Evolutionary conservation across 2,888 invertebrate species (phyloP).

Genomic region (Hirtodrosophila duncani): DNA sequence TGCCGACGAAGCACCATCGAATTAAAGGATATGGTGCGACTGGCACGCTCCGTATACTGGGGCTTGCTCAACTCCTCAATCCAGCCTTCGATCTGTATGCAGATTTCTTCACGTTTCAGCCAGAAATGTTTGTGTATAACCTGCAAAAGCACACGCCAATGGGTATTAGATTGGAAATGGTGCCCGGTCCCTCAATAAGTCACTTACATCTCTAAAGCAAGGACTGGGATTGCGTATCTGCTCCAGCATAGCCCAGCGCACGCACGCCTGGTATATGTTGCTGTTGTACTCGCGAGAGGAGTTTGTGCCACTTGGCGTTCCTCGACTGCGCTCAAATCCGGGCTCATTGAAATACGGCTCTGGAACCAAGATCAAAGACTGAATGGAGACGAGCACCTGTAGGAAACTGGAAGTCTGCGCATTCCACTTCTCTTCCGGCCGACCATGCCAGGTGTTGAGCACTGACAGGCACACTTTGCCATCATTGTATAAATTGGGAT

Average conservation of each 20-base stretch:
- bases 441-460: constrained; percentile 96
- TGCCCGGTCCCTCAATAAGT: too few relatives aligned
- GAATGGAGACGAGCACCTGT: constrained; percentile 94
- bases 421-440: constrained; percentile 98
- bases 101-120: constrained; percentile 94
- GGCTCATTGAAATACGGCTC: constrained; percentile 98
- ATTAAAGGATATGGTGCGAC: constrained; percentile 87
- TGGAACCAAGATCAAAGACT: constrained; percentile 93
- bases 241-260: constrained; percentile 97
- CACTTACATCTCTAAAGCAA: constrained; percentile 90
- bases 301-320: constrained; percentile 91
- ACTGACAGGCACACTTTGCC: constrained; percentile 97
- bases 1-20: constrained; percentile 88
- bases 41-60: constrained; percentile 86
- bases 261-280: constrained; percentile 95
- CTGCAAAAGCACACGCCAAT: constrained; percentile 75
- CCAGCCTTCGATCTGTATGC: constrained; percentile 93
- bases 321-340: constrained; percentile 93
- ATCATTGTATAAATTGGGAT: constrained; percentile 96
- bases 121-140: constrained; percentile 96
- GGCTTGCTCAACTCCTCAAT: constrained; percentile 91
- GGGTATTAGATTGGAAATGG: too few relatives aligned
- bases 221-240: constrained; percentile 93
- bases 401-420: constrained; percentile 96
- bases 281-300: constrained; percentile 96